phyloP scores from a whole-genome alignment of 1,140 invertebrate species.

The Brachionus manjavacas region DNA sequence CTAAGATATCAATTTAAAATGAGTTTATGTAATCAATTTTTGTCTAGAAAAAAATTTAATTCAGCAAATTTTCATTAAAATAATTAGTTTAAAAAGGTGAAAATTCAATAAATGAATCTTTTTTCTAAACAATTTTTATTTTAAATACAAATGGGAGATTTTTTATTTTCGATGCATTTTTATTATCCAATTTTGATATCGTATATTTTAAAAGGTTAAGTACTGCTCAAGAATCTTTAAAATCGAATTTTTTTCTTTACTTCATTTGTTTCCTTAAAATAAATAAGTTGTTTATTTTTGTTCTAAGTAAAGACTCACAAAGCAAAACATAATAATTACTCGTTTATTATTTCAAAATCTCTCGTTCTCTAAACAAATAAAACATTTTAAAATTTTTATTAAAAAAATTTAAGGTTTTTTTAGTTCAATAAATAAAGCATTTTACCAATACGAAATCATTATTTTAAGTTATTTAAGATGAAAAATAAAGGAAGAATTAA shows the following conservation, averaged over 20 bases:
- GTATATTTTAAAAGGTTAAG: not conserved
- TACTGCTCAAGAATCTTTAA: not conserved
- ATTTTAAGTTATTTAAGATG: not conserved
- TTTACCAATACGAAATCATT: too few species aligned
- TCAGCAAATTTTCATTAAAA: not conserved
- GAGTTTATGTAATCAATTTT: not conserved
- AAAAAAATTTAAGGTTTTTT: too few species aligned
- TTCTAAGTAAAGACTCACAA: not conserved
- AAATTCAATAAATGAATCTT: not conserved
- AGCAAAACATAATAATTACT: too few species aligned
- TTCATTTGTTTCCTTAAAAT: not conserved
- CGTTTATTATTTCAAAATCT: too few species aligned
- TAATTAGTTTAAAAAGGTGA: not conserved
- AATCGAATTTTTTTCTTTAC: not conserved
- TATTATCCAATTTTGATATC: not conserved
- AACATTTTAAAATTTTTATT: too few species aligned
- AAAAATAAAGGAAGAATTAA: not conserved
- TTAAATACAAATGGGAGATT: not conserved
- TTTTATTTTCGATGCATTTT: not conserved
- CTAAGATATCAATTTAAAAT: not conserved
- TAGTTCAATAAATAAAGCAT: too few species aligned
- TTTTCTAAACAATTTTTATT: not conserved
- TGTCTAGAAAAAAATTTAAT: not conserved
- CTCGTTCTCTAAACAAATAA: too few species aligned
- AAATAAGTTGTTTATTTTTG: not conserved